Percentiles rank a stretch among this genome's conserved stretches.
Evolutionary conservation across 2,797 vertebrate genomes (phyloP).

Genomic region (Tamandua tetradactyla): DNA sequence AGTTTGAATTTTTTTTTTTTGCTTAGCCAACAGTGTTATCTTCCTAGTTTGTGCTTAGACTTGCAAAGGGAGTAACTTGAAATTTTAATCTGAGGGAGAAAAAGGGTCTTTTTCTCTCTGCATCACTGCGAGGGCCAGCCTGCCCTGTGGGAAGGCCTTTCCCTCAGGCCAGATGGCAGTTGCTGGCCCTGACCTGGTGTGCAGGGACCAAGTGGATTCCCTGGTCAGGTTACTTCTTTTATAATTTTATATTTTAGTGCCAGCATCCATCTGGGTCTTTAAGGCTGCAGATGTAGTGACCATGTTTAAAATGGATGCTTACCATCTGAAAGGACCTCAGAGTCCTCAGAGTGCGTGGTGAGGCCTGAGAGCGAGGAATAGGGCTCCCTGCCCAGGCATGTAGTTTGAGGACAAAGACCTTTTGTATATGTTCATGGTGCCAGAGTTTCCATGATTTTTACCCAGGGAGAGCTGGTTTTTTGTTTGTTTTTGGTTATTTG

Average conservation of each 20-base stretch:
- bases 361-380: not conserved
- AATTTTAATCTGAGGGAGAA: conserved; percentile 25
- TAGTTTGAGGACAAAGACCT: not conserved
- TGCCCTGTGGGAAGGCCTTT: not conserved
- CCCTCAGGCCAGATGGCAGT: conserved; percentile 74
- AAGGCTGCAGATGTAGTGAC: not conserved
- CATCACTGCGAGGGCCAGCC: conserved; percentile 59
- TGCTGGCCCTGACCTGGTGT: conserved; percentile 73
- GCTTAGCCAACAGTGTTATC: not conserved
- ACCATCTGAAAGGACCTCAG: not conserved
- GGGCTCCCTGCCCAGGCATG: not conserved
- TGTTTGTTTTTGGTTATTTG: not conserved
- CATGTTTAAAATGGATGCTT: not conserved
- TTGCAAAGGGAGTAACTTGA: not conserved
- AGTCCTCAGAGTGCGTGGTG: not conserved
- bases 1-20: not conserved
- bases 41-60: not conserved
- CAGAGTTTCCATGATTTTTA: not conserved
- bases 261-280: not conserved
- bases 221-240: conserved; percentile 26
- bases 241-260: not conserved
- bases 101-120: conserved; percentile 45
- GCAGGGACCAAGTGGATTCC: conserved; percentile 56
- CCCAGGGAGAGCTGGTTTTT: not conserved
- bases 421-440: not conserved